A percentile compares a stretch with the other conserved stretches of the same genome.
Evolutionary conservation across 2,888 invertebrate genomes (phyloP).

Genomic region (Abrostola triplasia): DNA sequence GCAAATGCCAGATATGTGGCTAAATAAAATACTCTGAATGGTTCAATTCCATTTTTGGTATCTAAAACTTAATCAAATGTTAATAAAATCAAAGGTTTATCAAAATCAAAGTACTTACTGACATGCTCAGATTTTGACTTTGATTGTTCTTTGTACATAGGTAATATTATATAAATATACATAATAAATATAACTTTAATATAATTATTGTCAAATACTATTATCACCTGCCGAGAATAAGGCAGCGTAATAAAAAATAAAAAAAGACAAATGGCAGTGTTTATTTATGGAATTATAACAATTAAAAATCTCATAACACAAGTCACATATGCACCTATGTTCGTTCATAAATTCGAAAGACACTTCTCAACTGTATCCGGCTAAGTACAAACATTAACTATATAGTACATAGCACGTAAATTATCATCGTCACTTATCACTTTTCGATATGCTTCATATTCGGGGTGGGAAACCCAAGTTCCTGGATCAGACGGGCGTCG

Average conservation of each 20-base stretch:
- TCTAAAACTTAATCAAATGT: too few species aligned
- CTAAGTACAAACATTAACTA: constrained; percentile 67
- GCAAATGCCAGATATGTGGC: too few species aligned
- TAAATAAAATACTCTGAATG: too few species aligned
- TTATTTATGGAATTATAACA: constrained; percentile 85
- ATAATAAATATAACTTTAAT: neutral
- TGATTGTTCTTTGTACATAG: too few species aligned
- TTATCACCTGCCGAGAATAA: neutral
- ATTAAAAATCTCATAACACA: constrained; percentile 81
- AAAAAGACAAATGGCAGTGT: constrained; percentile 86
- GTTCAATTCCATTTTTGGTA: too few species aligned
- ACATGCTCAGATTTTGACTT: too few species aligned
- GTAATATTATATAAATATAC: too few species aligned
- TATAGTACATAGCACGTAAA: constrained; percentile 71
- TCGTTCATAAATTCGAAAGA: constrained; percentile 85
- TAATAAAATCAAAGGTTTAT: too few species aligned
- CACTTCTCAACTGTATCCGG: constrained; percentile 67
- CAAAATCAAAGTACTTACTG: too few species aligned
- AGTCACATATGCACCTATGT: constrained; percentile 69
- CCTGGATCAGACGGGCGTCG: constrained; percentile 88
- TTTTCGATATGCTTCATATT: constrained; percentile 85
- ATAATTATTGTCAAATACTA: neutral
- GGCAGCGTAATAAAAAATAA: constrained; percentile 36
- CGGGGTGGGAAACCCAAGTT: constrained; percentile 66
- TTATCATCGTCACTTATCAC: constrained; percentile 80